A percentile compares a stretch with the other conserved stretches of the same genome.
Conservation (phyloP, 1,140 invertebrate species). For the Leptopilina clavipes region DNA sequence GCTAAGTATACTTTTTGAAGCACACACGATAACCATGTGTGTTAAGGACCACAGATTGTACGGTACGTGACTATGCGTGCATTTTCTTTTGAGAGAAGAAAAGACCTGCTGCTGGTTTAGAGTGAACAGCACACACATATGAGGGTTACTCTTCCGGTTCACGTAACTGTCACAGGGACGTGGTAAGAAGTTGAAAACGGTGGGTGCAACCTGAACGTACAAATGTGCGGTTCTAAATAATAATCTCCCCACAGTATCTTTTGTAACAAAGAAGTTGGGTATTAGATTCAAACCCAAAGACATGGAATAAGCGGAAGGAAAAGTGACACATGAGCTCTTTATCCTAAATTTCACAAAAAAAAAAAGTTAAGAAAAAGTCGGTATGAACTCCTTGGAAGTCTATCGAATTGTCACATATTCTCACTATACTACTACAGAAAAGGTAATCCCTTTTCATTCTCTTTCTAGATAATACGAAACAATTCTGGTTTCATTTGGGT, state of each 20-base stretch:
- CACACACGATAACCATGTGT: conserved; percentile 1
- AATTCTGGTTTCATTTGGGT: too few relatives aligned
- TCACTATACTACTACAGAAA: too few relatives aligned
- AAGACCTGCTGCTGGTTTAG: conserved; percentile 10
- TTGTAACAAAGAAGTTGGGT: not conserved
- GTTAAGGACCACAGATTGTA: conserved; percentile 15
- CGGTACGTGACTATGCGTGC: conserved; percentile 31
- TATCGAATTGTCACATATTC: too few relatives aligned
- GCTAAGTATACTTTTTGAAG: not conserved
- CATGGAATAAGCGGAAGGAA: conserved; percentile 28
- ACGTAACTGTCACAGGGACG: conserved; percentile 29
- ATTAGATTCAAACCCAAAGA: not conserved
- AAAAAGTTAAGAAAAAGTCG: too few relatives aligned
- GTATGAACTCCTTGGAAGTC: too few relatives aligned
- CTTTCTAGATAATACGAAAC: too few relatives aligned
- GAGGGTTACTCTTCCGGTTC: conserved; percentile 33
- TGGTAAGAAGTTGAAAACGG: conserved; percentile 28
- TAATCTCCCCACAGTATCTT: conserved; percentile 12
- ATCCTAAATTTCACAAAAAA: too few relatives aligned
- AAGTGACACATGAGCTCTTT: too few relatives aligned
- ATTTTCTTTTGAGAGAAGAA: conserved; percentile 24
- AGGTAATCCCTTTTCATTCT: too few relatives aligned
- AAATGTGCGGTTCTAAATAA: not conserved
- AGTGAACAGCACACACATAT: conserved; percentile 17
- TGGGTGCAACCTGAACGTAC: not conserved